A percentile compares a stretch with the other conserved stretches of the same genome.
phyloP scores from a whole-genome alignment of 2,888 invertebrate species.

The Gari tellinella region DNA sequence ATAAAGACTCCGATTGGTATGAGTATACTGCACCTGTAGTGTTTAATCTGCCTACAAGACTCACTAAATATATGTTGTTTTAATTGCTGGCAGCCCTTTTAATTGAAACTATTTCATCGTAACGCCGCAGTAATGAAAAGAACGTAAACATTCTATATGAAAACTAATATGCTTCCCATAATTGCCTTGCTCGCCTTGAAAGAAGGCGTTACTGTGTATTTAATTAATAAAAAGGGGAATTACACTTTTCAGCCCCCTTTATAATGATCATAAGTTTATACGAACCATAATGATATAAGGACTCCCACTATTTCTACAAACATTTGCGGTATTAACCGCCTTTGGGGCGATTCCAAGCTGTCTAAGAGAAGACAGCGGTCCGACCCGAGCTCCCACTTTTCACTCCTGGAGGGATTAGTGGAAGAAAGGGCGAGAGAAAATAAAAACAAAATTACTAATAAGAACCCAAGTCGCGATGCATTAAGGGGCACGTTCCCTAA shows the following conservation, averaged over 20 bases:
- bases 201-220: constrained; percentile 60
- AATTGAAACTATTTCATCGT: constrained; percentile 43
- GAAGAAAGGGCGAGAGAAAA: constrained; percentile 53
- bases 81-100: constrained; percentile 40
- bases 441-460: constrained; percentile 59
- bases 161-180: constrained; percentile 32
- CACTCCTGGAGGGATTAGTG: constrained; percentile 51
- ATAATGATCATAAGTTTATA: constrained; percentile 47
- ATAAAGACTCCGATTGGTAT: too few relatives aligned
- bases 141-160: constrained; percentile 27
- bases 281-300: constrained; percentile 22
- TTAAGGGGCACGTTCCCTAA: constrained; percentile 18
- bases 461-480: constrained; percentile 43
- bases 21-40: too few relatives aligned
- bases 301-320: constrained; percentile 51
- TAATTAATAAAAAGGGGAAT: constrained; percentile 64
- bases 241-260: constrained; percentile 60
- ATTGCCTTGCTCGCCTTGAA: constrained; percentile 37
- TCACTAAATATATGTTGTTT: constrained; percentile 5
- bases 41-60: too few relatives aligned
- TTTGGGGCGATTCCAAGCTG: constrained; percentile 54
- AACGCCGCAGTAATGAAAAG: constrained; percentile 41
- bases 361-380: constrained; percentile 41
- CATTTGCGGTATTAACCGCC: constrained; percentile 45
- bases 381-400: constrained; percentile 40